Evolutionary conservation across 2,888 invertebrate species (phyloP), one percentile per base, ranked within the genome.

Genomic region (Lithosia quadra): DNA sequence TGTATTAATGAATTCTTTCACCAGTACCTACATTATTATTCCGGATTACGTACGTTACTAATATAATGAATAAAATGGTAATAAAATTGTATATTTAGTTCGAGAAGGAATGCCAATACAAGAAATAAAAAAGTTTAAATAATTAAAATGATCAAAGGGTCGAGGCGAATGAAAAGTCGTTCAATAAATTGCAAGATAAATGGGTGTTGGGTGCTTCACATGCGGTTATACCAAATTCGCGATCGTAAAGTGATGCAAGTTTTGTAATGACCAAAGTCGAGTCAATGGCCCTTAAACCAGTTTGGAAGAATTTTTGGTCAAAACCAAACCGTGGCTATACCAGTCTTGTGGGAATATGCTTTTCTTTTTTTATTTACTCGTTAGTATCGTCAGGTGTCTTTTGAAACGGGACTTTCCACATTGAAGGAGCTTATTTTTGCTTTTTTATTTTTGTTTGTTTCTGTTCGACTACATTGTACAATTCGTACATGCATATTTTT

Each of bases 261-360:
- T 81, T 79, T 78, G 88, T 90, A 90, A 91, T 89, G 89, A 87
- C 82, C 87, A 86, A 86, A 87, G 90, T 88, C 88, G 86, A 84
- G 92, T 92, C 92, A 89, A 85, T 90, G 92, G 76, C 90, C 92
- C 82, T 73, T 66, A 67, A 86, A 91, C 92, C 81, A 85, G 93
- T 90, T 90, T 70, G 64, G 22, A 72, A 74, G 81, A 83, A 80
- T 85, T 86, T 79, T 86, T 77, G 76, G 80, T 83, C 78, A 73
- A 82, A 82, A 84, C 84, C 84, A 85, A 84, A 84, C 69, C 68
- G 74, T 76, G 68, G 79, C 55, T 79, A 75, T 75, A 73, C 76
- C 76, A 62, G 71, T 62, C 69, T 71, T 65, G 65, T 62, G 69
- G 24, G 33, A 71, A 69, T 69, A 36, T 63, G 68, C 74, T 79